Base-by-base conservation (phyloP, 2,113 vertebrate species). In the Neotoma lepida region DNA sequence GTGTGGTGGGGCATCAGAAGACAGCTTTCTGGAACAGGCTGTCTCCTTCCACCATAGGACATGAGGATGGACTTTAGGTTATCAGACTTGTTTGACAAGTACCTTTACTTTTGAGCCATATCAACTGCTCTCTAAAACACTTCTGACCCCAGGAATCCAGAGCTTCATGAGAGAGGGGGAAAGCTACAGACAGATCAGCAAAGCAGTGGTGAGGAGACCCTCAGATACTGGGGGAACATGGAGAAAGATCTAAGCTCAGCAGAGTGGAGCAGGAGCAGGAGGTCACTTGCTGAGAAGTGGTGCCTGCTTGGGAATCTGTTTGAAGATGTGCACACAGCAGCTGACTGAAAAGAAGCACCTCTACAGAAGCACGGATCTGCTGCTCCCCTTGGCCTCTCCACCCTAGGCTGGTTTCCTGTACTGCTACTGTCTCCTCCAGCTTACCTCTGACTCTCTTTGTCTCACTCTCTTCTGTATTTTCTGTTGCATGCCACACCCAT, bases 321-420 rank as follows among this genome's bases (percentile, higher is more conserved):
- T 22, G 24, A 13, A 22, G 30, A 14, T 24, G 44, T 26, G 24
- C 0, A 39, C 1, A 58, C 1, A 35, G 12, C 14, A 39, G 1
- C 1, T 0, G 2, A 8, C 2, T 54, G 2, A 14, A 6, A 22
- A 70, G 24, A 44, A 20, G 0, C 5, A 63, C 54, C 13, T 51
- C 1, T 26, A 58, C 13, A 58, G 35, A 58, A 61, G 54, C 2
- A 8, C 35, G 39, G 13, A 82, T 54, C n/a, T 82, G 26, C 24
- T 82, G n/a, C 22, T 58, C 4, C 28, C 6, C 8, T 14, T 33
- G 30, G n/a, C 39, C 14, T 44, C 14, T 9, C 56, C 8, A 84
- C 56, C 24, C 39, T 84, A n/a, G 35, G 14, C 56, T 84, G 24
- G 3, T 30, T 39, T 44, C 80, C 14, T 39, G 30, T 9, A 63